Evolutionary conservation across 2,888 invertebrate genomes (phyloP), one percentile per base, ranked within the genome.

Genomic region (Agapostemon virescens): DNA sequence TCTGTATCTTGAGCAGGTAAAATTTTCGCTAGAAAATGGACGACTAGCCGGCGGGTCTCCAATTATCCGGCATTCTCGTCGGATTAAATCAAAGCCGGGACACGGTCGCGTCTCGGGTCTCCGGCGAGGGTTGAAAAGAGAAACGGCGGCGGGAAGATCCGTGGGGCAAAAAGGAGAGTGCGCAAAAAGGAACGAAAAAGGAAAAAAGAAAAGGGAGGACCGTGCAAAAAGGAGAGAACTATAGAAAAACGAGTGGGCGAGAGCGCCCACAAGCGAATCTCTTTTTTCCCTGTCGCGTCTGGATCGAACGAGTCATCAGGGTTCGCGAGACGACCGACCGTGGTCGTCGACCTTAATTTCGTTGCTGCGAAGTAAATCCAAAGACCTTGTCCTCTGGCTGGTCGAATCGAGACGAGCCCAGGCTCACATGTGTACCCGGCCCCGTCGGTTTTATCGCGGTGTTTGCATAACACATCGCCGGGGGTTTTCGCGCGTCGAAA

Each of bases 301-400:
- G 74, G 74, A 69, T 66, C 74, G 82, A 73, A 70, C 38, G 61
- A 82, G 71, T 74, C 70, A 49, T 71, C 66, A 20, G 40, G 61
- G 81, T 69, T 81, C 77, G 45, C 68, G 45, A 52, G 49, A 66
- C 68, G 26, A 13, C 36, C 15, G 81, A 74, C 58, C n/a, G n/a
- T 58, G 58, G 74, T 82, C 72, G 70, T n/a, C 49, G 78, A 82
- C 69, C 82, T 77, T 69, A 38, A 70, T 70, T 76, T 77, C 58
- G 66, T 36, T 3, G 55, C 26, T n/a, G 49, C 23, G 33, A 15
- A 33, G 45, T 52, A 42, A 58, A 36, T 36, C 33, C 61, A n/a
- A n/a, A n/a, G 61, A 5, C 6, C 33, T 66, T 64, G 40, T 52
- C 30, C 20, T 26, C 30, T 6, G 33, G 5, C 58, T n/a, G n/a